phyloP scores from a whole-genome alignment of 1,140 invertebrate genomes.

The Drosophila murphyi region DNA sequence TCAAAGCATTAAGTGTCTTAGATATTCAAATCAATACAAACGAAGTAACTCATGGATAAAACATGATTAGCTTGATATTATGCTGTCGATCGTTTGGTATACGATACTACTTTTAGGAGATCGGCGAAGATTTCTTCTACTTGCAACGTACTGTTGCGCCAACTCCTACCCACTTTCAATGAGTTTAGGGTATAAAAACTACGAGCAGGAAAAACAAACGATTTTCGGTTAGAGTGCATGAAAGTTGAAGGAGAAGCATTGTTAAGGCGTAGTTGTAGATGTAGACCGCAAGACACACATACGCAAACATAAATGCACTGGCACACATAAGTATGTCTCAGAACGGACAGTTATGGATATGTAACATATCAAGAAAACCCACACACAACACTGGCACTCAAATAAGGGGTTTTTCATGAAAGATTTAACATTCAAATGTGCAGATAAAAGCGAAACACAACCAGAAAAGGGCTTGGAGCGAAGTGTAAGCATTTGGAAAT shows the following conservation, averaged over 20 bases:
- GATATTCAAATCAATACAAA: too few species aligned
- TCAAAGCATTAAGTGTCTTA: too few species aligned
- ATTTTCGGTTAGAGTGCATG: slow-evolving; percentile 37
- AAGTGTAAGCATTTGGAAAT: slow-evolving; percentile 6
- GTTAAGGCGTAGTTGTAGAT: slow-evolving; percentile 55
- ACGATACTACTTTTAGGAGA: too few species aligned
- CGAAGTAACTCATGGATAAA: too few species aligned
- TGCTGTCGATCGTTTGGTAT: too few species aligned
- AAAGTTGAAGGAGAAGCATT: slow-evolving; percentile 56
- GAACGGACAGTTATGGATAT: slow-evolving; percentile 57
- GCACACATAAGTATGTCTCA: slow-evolving; percentile 25
- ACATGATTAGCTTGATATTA: too few species aligned
- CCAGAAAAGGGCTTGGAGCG: slow-evolving; percentile 5
- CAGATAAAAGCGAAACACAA: slow-evolving; percentile 33
- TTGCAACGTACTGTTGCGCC: too few species aligned
- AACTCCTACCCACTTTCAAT: too few species aligned
- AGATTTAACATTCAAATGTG: slow-evolving; percentile 83
- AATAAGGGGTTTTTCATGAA: slow-evolving; percentile 69
- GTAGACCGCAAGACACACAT: slow-evolving; percentile 54
- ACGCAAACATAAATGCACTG: slow-evolving; percentile 27
- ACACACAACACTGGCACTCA: slow-evolving; percentile 26
- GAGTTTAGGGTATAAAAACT: background rate
- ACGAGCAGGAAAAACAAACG: slow-evolving; percentile 64
- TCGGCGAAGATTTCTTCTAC: too few species aligned
- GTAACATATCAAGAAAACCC: slow-evolving; percentile 51